Conservation (phyloP, 2,797 vertebrate genomes). For the Acipenser ruthenus region DNA sequence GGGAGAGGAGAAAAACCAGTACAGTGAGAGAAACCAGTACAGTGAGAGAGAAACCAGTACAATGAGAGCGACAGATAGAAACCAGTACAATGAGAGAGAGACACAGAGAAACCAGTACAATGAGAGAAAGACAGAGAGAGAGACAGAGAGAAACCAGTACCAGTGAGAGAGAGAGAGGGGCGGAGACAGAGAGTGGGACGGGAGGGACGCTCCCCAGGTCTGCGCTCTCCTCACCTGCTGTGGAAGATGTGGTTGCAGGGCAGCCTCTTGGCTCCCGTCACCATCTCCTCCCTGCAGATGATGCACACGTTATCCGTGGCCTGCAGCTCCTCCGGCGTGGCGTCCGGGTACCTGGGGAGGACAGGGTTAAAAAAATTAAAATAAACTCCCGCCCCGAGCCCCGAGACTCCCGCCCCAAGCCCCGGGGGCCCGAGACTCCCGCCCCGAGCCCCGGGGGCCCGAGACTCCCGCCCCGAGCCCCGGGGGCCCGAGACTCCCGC, state of each 20-base stretch:
- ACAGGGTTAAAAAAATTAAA: not conserved
- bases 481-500: no score
- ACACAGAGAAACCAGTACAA: no score
- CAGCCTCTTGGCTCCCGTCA: slow-evolving; percentile 87
- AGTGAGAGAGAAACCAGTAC: not conserved
- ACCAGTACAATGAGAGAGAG: not conserved
- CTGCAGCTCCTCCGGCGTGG: slow-evolving; percentile 85
- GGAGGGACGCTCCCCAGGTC: not conserved
- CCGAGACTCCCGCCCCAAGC: no score
- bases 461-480: no score
- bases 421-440: no score
- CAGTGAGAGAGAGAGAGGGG: no score
- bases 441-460: no score
- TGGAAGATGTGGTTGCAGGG: slow-evolving; percentile 98
- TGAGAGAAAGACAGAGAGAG: not conserved
- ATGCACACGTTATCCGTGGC: slow-evolving; percentile 91
- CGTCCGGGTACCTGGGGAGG: slow-evolving; percentile 79
- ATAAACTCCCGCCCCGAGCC: not conserved
- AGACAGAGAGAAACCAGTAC: no score
- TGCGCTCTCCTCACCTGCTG: slow-evolving; percentile 64
- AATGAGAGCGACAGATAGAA: no score
- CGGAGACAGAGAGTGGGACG: no score
- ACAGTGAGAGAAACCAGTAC: not conserved
- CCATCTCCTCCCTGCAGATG: slow-evolving; percentile 95
- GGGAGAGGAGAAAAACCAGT: not conserved